Conservation (phyloP, 2,888 invertebrate genomes). For the Anoncus sp. region DNA sequence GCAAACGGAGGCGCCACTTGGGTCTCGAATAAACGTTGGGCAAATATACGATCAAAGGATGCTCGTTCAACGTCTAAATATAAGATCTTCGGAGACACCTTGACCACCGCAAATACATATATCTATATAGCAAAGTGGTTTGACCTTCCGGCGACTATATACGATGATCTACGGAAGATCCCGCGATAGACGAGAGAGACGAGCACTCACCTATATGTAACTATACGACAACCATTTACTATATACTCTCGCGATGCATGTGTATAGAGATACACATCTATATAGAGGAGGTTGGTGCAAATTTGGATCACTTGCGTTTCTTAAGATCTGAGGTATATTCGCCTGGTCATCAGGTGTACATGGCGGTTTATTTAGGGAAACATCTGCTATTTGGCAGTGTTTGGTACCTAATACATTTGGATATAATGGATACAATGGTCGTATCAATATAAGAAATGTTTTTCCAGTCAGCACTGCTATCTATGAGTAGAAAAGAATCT, state of each 20-base stretch:
- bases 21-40: background rate
- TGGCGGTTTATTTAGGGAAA: no score
- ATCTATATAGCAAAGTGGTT: slow-evolving; percentile 60
- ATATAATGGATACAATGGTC: no score
- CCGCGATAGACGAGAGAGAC: slow-evolving; percentile 20
- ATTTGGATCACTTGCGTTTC: background rate
- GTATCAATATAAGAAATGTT: no score
- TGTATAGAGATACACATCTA: background rate
- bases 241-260: slow-evolving; percentile 26
- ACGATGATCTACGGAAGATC: slow-evolving; percentile 29
- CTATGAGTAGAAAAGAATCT: no score
- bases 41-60: slow-evolving; percentile 27
- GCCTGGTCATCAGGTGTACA: background rate
- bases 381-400: no score
- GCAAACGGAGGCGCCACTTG: slow-evolving; percentile 30
- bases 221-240: slow-evolving; percentile 38
- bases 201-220: slow-evolving; percentile 23
- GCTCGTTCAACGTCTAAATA: slow-evolving; percentile 40
- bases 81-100: slow-evolving; percentile 55
- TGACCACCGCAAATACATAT: slow-evolving; percentile 61
- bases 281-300: background rate
- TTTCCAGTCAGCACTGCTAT: no score
- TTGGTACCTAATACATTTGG: no score
- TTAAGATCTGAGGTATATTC: slow-evolving; percentile 6
- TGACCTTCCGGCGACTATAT: slow-evolving; percentile 59